phyloP scores from a whole-genome alignment of 37 sponge, comb jelly and placozoan species.

The Petrosia ficiformis region DNA sequence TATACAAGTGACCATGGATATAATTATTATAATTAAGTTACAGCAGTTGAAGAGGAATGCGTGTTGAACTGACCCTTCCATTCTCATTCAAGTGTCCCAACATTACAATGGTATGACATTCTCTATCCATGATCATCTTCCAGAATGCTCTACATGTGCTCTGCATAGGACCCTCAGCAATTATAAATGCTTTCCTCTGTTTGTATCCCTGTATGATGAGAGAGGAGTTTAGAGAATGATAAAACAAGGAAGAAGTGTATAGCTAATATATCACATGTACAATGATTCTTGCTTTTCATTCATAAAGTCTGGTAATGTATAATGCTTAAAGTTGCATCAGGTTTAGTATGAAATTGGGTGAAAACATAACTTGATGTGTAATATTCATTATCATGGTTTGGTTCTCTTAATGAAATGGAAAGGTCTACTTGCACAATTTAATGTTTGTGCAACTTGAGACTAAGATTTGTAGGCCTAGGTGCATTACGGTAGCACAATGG shows the following conservation, averaged over 20 bases:
- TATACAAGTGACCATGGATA: not conserved
- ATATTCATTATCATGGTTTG: too few species aligned
- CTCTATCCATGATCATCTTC: slow-evolving; percentile 27
- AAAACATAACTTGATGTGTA: too few species aligned
- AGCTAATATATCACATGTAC: too few species aligned
- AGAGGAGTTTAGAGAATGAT: not conserved
- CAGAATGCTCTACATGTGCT: slow-evolving; percentile 26
- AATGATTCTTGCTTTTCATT: too few species aligned
- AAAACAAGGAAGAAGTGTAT: not conserved
- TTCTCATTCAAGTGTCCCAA: not conserved
- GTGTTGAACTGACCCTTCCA: not conserved
- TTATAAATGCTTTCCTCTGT: slow-evolving; percentile 26
- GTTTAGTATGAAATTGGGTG: too few species aligned
- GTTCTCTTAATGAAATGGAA: too few species aligned
- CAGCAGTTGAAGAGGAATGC: not conserved
- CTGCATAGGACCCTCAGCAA: slow-evolving; percentile 20
- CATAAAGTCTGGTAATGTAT: too few species aligned
- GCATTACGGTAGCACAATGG: too few species aligned
- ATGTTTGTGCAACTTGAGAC: too few species aligned
- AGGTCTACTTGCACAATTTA: too few species aligned
- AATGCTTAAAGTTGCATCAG: too few species aligned
- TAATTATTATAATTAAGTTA: not conserved
- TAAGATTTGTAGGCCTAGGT: too few species aligned
- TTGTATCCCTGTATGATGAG: slow-evolving; percentile 14
- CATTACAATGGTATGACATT: slow-evolving; percentile 4